Evolutionary conservation across 53 echinoderm and acorn worm genomes (phyloP), one percentile per base, ranked within the genome.

Genomic region (Paracentrotus lividus): DNA sequence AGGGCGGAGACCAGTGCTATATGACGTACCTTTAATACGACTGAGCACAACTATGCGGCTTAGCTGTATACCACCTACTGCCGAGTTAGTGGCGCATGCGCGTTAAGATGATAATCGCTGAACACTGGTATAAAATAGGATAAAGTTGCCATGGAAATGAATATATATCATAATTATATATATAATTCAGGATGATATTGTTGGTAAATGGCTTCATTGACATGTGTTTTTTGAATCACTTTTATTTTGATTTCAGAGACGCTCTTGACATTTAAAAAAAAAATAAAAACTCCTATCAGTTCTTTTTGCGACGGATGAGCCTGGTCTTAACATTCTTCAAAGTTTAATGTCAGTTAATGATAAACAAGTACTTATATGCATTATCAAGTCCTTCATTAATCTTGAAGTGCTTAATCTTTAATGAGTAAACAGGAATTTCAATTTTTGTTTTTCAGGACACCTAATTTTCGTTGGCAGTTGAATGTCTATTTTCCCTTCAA

Each of bases 21-120:
- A 16, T 53, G 21, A 86, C 86, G 56, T 86, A 86, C 86, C 86
- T 86, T 47, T 33, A 56, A 34, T 36, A 56, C 31, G 44, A 85
- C 56, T 86, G 27, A 54, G 86, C 56, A 33, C 34, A 86, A 86
- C 56, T 86, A 86, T 86, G 56, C 86, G 86, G 86, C 86, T 86
- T 55, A 55, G 57, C 86, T 34, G 31, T n/a, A n/a, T 86, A 23
- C 7, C 47, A 86, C 53, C 55, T 56, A 29, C 49, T 7, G 34
- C 53, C 6, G 86, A 55, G 86, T 38, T 31, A 51, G 9, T 56
- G 86, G 86, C 86, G 86, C 86, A 86, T 86, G 86, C 86, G 86
- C 86, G 53, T 49, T 86, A 7, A 33, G 15, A 21, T 86, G 18
- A 86, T 27, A 9, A 16, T n/a, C n/a, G n/a, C 45, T 81, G 5